Percentiles rank a stretch among this genome's conserved stretches.
Conservation (phyloP, 2,888 invertebrate species). For the Eristalinus aeneus region DNA sequence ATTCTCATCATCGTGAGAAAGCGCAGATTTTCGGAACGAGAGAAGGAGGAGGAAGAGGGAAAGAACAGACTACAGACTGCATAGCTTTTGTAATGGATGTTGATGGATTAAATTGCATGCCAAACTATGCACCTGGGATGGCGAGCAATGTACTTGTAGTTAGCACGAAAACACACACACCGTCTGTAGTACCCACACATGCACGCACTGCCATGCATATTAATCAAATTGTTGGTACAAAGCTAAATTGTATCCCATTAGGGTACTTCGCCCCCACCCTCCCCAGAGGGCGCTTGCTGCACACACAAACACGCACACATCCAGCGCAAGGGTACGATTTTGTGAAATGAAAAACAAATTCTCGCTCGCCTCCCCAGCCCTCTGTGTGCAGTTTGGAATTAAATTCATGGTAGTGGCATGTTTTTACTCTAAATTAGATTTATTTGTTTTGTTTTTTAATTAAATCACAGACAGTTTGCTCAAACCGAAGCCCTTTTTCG, state of each 20-base stretch:
- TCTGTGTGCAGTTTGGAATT: background rate
- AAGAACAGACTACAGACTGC: background rate
- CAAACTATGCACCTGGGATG: slow-evolving; percentile 45
- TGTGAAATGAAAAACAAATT: background rate
- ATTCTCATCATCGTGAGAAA: background rate
- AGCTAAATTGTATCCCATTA: slow-evolving; percentile 31
- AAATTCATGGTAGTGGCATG: background rate
- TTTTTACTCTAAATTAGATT: background rate
- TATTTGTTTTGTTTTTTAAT: slow-evolving; percentile 14
- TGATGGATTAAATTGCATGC: slow-evolving; percentile 53
- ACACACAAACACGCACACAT: background rate
- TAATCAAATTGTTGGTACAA: slow-evolving; percentile 11
- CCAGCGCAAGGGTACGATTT: background rate
- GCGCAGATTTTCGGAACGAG: background rate
- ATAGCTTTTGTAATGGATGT: slow-evolving; percentile 41
- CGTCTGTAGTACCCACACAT: background rate
- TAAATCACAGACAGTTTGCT: slow-evolving; percentile 5
- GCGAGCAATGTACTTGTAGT: background rate
- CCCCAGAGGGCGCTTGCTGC: background rate
- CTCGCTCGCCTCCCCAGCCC: background rate
- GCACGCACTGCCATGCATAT: background rate
- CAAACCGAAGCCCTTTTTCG: background rate
- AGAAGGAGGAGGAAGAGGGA: background rate
- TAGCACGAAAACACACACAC: background rate
- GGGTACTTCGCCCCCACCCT: background rate